These are phyloP conservation scores for Hypotaenidia philippensis DNA, from an alignment of 2,797 vertebrate genomes.

Conservation along the genomic window DNA sequence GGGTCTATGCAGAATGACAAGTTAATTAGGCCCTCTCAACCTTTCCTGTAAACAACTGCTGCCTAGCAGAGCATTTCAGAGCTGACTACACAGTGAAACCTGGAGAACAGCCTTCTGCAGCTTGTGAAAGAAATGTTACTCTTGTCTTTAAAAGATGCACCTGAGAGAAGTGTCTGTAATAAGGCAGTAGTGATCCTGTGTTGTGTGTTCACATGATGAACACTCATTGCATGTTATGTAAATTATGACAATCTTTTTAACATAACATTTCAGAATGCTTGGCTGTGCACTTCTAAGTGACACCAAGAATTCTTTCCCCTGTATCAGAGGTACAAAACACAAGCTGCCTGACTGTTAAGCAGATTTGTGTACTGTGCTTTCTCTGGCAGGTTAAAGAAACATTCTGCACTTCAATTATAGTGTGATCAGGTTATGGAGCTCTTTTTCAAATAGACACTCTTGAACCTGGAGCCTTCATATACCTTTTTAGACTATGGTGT, in stretches of 20 bases:
- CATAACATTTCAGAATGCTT: not conserved
- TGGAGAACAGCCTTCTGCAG: not conserved
- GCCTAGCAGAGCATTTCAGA: not conserved
- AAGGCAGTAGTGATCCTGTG: not conserved
- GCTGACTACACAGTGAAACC: not conserved
- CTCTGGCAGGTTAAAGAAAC: not conserved
- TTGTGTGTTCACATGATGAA: not conserved
- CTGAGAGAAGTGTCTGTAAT: not conserved
- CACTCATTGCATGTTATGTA: not conserved
- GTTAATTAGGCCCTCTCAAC: constrained; percentile 3
- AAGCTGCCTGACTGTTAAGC: not conserved
- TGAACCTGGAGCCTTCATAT: not conserved
- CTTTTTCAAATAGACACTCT: not conserved
- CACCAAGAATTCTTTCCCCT: not conserved
- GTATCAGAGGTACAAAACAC: not conserved
- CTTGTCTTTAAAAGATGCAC: not conserved
- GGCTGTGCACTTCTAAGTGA: not conserved
- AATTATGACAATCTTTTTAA: not conserved
- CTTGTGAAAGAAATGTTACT: not conserved
- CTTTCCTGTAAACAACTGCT: not conserved
- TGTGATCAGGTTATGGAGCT: not conserved
- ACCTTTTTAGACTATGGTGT: not conserved
- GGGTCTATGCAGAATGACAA: not conserved
- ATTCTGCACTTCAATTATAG: not conserved
- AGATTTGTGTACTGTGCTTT: not conserved